These are phyloP conservation scores for Achatina immaculata DNA, from an alignment of 1,140 invertebrate genomes.

Conservation along the genomic window DNA sequence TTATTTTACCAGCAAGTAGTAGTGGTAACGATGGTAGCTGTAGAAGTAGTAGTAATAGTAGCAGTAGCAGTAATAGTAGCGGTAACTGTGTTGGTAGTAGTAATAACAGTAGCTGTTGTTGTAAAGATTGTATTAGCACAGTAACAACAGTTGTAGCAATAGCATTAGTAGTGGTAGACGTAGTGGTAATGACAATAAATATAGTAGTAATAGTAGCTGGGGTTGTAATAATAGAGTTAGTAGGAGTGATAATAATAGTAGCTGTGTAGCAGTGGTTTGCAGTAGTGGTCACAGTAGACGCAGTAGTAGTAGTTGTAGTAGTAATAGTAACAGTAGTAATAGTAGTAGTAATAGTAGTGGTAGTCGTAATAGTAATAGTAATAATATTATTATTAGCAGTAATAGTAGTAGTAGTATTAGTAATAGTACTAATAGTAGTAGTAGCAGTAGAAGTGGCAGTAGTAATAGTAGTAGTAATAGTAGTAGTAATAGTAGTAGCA, in stretches of 20 bases:
- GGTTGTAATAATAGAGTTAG: not conserved
- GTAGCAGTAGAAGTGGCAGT: not conserved
- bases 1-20: too few relatives aligned
- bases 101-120: not conserved
- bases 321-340: not conserved
- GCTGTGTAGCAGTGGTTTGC: not conserved
- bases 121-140: not conserved
- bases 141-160: not conserved
- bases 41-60: constrained; percentile 8
- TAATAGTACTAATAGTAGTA: not conserved
- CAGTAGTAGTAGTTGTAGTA: constrained; percentile 3
- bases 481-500: not conserved
- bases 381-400: not conserved
- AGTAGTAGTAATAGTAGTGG: not conserved
- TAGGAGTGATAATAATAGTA: constrained; percentile 1
- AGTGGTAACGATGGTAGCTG: not conserved
- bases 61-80: constrained; percentile 16
- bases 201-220: not conserved
- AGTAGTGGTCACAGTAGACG: not conserved
- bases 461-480: not conserved
- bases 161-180: not conserved
- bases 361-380: not conserved
- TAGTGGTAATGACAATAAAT: not conserved
- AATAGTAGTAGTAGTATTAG: not conserved
- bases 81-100: constrained; percentile 6